Conservation (phyloP, 2,113 vertebrate genomes). For the Scomber scombrus region DNA sequence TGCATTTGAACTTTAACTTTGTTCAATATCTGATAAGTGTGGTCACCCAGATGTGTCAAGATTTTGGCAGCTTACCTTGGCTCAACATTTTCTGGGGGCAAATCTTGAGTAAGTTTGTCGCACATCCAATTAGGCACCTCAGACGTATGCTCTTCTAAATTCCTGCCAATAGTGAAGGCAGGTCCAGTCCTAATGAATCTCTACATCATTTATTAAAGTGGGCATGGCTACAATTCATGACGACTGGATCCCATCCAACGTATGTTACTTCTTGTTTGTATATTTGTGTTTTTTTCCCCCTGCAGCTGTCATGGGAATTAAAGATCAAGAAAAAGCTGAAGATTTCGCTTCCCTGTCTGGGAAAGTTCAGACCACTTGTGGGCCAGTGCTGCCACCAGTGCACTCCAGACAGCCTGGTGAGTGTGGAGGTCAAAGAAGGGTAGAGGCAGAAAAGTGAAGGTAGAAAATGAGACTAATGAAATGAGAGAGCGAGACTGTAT, state of each 20-base stretch:
- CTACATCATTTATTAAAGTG: not conserved
- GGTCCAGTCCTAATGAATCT: too few species aligned
- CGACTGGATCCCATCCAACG: too few species aligned
- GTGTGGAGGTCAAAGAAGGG: constrained; percentile 16
- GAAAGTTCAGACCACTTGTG: constrained; percentile 80
- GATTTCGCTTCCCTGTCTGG: constrained; percentile 66
- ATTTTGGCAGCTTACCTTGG: too few species aligned
- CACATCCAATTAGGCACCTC: too few species aligned
- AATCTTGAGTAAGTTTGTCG: too few species aligned
- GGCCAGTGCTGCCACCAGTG: constrained; percentile 85
- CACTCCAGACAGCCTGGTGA: constrained; percentile 85
- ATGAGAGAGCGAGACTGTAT: not conserved
- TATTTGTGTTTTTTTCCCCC: not conserved
- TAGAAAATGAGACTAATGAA: not conserved
- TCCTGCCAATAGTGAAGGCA: too few species aligned
- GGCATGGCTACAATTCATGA: not conserved
- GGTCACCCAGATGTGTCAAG: too few species aligned
- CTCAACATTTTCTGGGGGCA: too few species aligned
- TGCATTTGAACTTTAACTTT: too few species aligned
- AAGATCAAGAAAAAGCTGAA: constrained; percentile 80
- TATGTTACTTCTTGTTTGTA: constrained; percentile 17
- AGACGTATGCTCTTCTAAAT: too few species aligned
- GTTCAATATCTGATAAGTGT: too few species aligned
- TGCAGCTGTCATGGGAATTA: constrained; percentile 77
- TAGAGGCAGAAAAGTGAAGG: not conserved